phyloP scores from a whole-genome alignment of 2,797 vertebrate genomes.

The Acomys russatus region DNA sequence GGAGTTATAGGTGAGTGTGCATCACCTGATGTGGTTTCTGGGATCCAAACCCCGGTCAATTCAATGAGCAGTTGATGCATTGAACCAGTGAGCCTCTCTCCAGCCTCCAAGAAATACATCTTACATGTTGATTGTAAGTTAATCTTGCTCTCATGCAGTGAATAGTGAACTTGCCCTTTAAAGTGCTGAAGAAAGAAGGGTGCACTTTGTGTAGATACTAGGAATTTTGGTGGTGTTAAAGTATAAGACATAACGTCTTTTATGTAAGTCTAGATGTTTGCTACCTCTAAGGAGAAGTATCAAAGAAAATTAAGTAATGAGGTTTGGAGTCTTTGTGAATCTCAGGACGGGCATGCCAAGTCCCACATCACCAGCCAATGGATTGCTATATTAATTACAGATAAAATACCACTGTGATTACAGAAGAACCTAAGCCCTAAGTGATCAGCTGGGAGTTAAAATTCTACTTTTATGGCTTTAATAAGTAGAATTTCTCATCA shows the following conservation, averaged over 20 bases:
- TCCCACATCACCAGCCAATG: neutral
- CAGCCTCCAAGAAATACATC: neutral
- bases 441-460: neutral
- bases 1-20: neutral
- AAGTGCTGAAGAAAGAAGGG: neutral
- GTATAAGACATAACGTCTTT: neutral
- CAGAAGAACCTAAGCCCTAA: neutral
- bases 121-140: neutral
- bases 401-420: neutral
- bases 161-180: neutral
- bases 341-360: neutral
- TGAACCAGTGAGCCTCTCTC: neutral
- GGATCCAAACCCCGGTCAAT: neutral
- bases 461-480: neutral
- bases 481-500: neutral
- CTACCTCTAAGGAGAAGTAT: neutral
- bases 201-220: neutral
- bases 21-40: neutral
- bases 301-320: neutral
- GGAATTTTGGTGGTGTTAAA: neutral
- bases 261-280: neutral
- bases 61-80: neutral
- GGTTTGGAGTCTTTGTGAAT: neutral
- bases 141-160: neutral
- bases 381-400: neutral